Base-by-base conservation (phyloP, 2,888 invertebrate species). In the Therioaphis trifolii region DNA sequence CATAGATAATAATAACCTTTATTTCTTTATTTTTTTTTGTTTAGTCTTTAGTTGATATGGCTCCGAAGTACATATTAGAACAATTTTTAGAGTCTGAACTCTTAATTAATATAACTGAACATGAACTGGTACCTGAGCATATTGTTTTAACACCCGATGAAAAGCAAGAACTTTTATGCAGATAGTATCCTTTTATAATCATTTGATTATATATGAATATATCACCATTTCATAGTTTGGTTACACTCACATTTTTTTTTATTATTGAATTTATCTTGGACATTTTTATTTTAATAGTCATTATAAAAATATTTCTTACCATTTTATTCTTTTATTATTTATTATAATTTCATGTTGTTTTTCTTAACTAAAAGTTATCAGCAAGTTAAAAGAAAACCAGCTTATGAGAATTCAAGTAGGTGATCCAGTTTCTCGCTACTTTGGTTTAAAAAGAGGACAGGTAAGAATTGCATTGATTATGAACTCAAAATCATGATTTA, bases 391-490 rank as follows among this genome's bases (percentile, higher is more conserved):
- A 89, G 99, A 99, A 89, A 98, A 97, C 89, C 99, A 99, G 92
- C 90, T 99, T 88, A 99, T 99, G 94, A 93, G 99, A 88, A 99
- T 99, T 88, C 99, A 99, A 90, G 96, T 95, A 12, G 97, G 98
- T 77, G 99, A 99, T 90, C 99, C 99, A 0, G 99, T 99, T 1
- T 96, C 99, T 0, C 92, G 99, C 88, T 99, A 99, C 89, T 99
- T 98, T 90, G 99, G 99, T 85, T 91, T 99, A 14, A 98, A 98
- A 89, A 92, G 99, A 90, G 99, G 99, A 86, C 99, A 99, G 92
- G 96, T 95, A 88, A 88, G 89, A 58, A 29, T 49, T 24, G 11
- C 49, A n/a, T 61, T 77, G 49, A 21, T 75, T 55, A n/a, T n/a
- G n/a, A n/a, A n/a, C n/a, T n/a, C n/a, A n/a, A n/a, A n/a, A n/a